Evolutionary conservation across 2,797 vertebrate species (phyloP).

Genomic region (Helarctos malayanus): DNA sequence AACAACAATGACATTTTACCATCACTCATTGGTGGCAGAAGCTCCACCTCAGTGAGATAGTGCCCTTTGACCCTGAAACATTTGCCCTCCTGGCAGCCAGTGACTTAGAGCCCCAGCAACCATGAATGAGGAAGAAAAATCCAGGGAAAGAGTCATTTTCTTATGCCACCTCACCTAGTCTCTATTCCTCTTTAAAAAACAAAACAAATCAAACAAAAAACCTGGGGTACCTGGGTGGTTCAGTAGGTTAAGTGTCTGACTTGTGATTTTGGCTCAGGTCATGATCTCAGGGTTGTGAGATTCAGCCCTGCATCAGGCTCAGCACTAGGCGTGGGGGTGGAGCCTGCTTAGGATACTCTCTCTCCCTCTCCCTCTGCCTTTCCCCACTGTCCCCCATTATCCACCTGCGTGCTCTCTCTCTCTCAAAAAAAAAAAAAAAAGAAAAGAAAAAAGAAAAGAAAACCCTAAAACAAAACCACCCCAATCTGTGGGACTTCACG

Average conservation of each 20-base stretch:
- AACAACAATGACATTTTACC: background rate
- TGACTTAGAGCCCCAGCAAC: background rate
- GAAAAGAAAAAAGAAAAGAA: background rate
- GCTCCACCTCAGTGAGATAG: background rate
- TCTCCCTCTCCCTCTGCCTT: background rate
- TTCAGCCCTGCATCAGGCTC: background rate
- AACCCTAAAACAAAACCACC: background rate
- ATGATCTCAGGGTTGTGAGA: background rate
- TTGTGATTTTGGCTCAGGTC: background rate
- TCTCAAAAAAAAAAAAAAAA: background rate
- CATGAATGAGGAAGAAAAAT: background rate
- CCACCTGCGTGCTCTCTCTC: background rate
- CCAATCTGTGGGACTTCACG: background rate
- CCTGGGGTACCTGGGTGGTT: background rate
- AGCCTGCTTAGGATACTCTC: background rate
- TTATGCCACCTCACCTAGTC: background rate
- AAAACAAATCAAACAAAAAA: background rate
- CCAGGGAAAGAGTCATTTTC: background rate
- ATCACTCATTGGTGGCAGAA: background rate
- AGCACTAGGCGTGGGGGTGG: fast-evolving
- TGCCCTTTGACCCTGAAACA: background rate
- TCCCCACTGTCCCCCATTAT: background rate
- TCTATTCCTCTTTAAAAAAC: background rate
- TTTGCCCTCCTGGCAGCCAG: background rate
- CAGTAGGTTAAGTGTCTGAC: background rate